These are phyloP conservation scores for Exephanes ischioxanthus DNA, from an alignment of 2,888 invertebrate genomes.

Conservation along the genomic window DNA sequence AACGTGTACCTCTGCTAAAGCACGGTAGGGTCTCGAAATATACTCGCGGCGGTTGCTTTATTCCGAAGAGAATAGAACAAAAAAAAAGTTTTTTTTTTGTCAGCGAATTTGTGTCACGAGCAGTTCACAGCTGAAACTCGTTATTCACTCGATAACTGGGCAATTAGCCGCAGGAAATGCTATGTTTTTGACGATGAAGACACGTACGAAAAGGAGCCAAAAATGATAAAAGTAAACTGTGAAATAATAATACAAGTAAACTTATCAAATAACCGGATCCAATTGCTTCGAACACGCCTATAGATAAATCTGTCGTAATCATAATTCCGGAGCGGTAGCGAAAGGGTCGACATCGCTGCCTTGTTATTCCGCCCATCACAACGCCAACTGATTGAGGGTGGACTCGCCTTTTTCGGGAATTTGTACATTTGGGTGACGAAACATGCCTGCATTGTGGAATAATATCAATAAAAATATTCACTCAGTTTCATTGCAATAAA, in stretches of 20 bases:
- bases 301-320: neutral
- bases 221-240: neutral
- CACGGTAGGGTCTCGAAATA: slow-evolving; percentile 66
- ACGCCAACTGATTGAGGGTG: too few relatives aligned
- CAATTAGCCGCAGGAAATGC: neutral
- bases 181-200: neutral
- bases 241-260: neutral
- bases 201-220: neutral
- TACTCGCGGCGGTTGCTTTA: slow-evolving; percentile 51
- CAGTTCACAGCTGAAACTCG: neutral
- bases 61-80: slow-evolving; percentile 42
- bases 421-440: too few relatives aligned
- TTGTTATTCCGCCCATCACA: too few relatives aligned
- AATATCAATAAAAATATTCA: too few relatives aligned
- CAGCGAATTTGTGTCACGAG: slow-evolving; percentile 10
- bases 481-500: too few relatives aligned
- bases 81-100: slow-evolving; percentile 31
- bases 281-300: neutral
- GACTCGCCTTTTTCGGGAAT: too few relatives aligned
- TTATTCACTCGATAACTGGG: slow-evolving; percentile 1
- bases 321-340: neutral
- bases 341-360: neutral
- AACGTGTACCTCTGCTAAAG: slow-evolving; percentile 47
- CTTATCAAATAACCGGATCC: neutral
- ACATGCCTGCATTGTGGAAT: too few relatives aligned